Conservation (phyloP, 2,797 vertebrate genomes). For the Apodemus agrarius region DNA sequence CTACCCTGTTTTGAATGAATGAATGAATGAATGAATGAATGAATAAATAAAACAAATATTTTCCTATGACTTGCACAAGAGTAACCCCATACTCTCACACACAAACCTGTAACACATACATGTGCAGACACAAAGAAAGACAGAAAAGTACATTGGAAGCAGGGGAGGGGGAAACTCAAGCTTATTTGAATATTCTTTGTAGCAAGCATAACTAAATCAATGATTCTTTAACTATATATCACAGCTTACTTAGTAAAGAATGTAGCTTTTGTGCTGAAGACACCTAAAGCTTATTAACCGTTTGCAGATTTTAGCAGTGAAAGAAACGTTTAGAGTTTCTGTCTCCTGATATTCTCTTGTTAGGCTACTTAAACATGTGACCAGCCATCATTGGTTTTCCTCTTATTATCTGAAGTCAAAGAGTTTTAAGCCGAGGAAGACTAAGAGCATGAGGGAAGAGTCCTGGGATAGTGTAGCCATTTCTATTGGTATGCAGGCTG, state of each 20-base stretch:
- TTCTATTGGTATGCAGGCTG: conserved; percentile 63
- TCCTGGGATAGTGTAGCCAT: not conserved
- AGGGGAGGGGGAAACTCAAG: not conserved
- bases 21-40: not conserved
- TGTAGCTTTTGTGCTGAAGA: not conserved
- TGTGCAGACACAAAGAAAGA: not conserved
- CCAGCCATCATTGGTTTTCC: not conserved
- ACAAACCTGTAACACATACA: not conserved
- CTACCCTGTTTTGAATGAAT: not conserved
- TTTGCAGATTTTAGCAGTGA: conserved; percentile 28
- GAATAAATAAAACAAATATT: not conserved
- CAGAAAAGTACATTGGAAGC: not conserved
- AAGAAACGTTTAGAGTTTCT: not conserved
- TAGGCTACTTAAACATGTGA: not conserved
- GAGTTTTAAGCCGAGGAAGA: not conserved
- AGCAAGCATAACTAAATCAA: conserved; percentile 42
- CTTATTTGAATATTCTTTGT: conserved; percentile 39
- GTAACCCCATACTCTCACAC: not conserved
- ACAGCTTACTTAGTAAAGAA: not conserved
- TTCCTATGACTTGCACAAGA: not conserved
- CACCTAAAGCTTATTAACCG: not conserved
- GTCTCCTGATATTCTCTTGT: not conserved
- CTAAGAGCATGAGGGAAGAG: not conserved
- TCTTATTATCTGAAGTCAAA: conserved; percentile 35
- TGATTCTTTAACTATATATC: not conserved